phyloP scores from a whole-genome alignment of 2,797 vertebrate genomes.

The Oceanodroma leucorhoa region DNA sequence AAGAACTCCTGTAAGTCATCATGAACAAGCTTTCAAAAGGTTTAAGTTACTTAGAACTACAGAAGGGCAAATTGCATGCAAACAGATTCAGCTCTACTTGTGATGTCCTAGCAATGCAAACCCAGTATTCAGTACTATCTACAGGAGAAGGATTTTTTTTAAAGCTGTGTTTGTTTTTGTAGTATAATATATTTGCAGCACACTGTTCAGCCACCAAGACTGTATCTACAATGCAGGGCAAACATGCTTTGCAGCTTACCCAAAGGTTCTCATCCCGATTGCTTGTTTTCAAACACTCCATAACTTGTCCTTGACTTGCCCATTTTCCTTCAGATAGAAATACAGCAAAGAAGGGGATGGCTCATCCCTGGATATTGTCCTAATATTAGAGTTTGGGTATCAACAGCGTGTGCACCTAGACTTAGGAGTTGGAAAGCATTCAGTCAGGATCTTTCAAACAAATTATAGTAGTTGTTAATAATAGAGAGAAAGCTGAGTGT shows the following conservation, averaged over 20 bases:
- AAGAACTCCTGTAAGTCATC: conserved; percentile 85
- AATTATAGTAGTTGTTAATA: neutral
- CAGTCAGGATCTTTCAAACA: neutral
- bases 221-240: neutral
- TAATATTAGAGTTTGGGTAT: neutral
- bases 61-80: neutral
- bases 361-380: neutral
- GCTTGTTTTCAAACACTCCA: neutral
- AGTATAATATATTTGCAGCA: neutral
- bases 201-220: neutral
- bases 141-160: neutral
- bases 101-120: neutral
- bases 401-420: neutral
- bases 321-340: neutral
- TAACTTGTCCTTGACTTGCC: neutral
- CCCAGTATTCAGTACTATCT: neutral
- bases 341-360: neutral
- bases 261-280: neutral
- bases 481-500: neutral
- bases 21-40: neutral
- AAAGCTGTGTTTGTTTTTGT: neutral
- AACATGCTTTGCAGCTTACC: neutral
- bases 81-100: neutral
- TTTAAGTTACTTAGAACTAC: neutral
- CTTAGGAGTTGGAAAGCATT: neutral